Evolutionary conservation across 2,888 invertebrate genomes (phyloP), one percentile per base, ranked within the genome.

Genomic region (Eupithecia subumbrata): DNA sequence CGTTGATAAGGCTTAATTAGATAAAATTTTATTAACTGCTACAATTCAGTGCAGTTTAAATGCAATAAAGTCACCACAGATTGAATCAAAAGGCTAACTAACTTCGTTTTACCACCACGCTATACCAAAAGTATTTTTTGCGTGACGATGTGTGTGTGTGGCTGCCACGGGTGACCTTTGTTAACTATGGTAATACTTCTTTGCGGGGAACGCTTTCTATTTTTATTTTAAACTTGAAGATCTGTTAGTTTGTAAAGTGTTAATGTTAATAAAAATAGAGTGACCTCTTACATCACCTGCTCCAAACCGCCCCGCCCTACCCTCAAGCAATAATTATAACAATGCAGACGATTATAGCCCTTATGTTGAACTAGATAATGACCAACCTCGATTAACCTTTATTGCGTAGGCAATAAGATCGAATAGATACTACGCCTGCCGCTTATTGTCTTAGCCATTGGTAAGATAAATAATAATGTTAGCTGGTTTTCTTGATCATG

Each of bases 261-360:
- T 48, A 52, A 68, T 25, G 68, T 43, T 68, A 48, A 22, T 60
- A 45, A 45, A 45, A 64, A 43, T 25, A 45, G 45, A 75, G 40
- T 76, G 73, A 76, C 76, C 73, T 73, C 75, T 76, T 82, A 77
- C 82, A 79, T 80, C 84, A 83, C 83, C 84, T 83, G 83, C 80
- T 76, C 72, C 76, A 71, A 68, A 40, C 74, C 69, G 76, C 78
- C 78, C 78, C 81, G 82, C 82, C 81, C 74, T 73, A 73, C 84
- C 86, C 84, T 81, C 80, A 72, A 82, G 85, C 79, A 82, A 78
- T 78, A 81, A 83, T 84, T 85, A 80, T 68, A 70, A 60, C 30
- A 34, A n/a, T 43, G 30, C 75, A 75, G 63, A 12, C 72, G 56
- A 74, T 60, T 72, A 70, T 56, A 72, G 16, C 16, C 69, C 37